phyloP scores from a whole-genome alignment of 2,113 vertebrate genomes.

The Canis aureus region DNA sequence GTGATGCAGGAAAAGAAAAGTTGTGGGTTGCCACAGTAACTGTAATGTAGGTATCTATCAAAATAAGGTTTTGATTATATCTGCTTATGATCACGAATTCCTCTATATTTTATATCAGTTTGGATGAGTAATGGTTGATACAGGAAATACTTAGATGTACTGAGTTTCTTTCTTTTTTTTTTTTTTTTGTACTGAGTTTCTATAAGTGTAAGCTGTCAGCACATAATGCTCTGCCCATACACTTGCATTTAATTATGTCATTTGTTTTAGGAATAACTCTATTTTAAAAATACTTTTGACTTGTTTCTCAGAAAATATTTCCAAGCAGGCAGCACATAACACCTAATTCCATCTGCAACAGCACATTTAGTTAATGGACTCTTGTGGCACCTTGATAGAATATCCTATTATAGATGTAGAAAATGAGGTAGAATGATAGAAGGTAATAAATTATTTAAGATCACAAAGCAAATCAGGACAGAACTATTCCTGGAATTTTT shows the following conservation, averaged over 20 bases:
- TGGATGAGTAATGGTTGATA: slow-evolving; percentile 19
- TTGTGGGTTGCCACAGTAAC: slow-evolving; percentile 28
- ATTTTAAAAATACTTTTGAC: slow-evolving; percentile 46
- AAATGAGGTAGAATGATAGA: not conserved
- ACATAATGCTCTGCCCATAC: not conserved
- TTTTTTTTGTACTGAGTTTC: slow-evolving; percentile 28
- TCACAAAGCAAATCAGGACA: slow-evolving; percentile 16
- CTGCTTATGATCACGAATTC: not conserved
- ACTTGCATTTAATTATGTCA: slow-evolving; percentile 43
- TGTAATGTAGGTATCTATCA: not conserved
- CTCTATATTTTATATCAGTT: slow-evolving; percentile 25
- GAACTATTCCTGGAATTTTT: slow-evolving; percentile 3
- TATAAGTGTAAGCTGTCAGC: slow-evolving; percentile 17
- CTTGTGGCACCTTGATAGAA: not conserved
- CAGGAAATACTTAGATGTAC: slow-evolving; percentile 66
- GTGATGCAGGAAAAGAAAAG: not conserved
- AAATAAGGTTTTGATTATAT: slow-evolving; percentile 9
- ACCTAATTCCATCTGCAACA: not conserved
- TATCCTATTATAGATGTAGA: not conserved
- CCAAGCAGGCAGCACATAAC: slow-evolving; percentile 5
- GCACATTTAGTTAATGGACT: not conserved
- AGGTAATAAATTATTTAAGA: slow-evolving; percentile 38
- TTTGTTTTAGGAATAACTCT: slow-evolving; percentile 62
- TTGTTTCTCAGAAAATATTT: slow-evolving; percentile 56
- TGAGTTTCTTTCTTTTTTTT: slow-evolving; percentile 17